phyloP scores from a whole-genome alignment of 2,113 vertebrate genomes.

The Epinephelus fuscoguttatus region DNA sequence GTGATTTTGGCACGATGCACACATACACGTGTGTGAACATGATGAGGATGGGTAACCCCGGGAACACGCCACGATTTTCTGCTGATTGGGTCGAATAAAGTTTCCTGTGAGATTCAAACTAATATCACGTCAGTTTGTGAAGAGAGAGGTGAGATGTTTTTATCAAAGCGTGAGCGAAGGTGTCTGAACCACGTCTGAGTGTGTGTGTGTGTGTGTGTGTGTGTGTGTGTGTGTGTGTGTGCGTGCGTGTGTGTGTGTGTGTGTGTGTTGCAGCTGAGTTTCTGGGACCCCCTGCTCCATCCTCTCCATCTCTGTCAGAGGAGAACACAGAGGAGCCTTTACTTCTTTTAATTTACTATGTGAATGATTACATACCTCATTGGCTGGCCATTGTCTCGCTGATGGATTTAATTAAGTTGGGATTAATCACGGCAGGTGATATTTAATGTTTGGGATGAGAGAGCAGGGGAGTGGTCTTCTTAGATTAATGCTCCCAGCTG shows the following conservation, averaged over 20 bases:
- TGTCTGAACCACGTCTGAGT: too few species aligned
- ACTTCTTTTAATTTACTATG: conserved; percentile 96
- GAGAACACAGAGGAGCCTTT: conserved; percentile 86
- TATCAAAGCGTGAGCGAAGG: too few species aligned
- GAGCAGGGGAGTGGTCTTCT: conserved; percentile 80
- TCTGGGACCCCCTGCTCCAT: conserved; percentile 78
- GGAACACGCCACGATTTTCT: too few species aligned
- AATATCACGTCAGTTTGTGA: too few species aligned
- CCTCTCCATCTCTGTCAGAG: conserved; percentile 98
- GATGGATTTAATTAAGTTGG: conserved; percentile 99
- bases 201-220: too few species aligned
- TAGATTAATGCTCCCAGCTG: conserved; percentile 93
- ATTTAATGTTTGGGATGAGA: conserved; percentile 93
- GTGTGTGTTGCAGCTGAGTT: conserved; percentile 6
- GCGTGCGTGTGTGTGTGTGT: conserved; percentile 6
- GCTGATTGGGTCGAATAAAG: too few species aligned
- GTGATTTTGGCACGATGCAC: too few species aligned
- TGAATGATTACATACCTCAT: conserved; percentile 99
- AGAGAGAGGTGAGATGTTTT: too few species aligned
- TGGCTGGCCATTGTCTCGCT: conserved; percentile 98
- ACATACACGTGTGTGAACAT: too few species aligned
- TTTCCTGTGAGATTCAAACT: too few species aligned
- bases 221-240: conserved; percentile 18
- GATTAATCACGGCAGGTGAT: conserved; percentile 99
- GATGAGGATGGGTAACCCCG: too few species aligned